Conservation (phyloP, 2,888 invertebrate species). For the Scaeva pyrastri region DNA sequence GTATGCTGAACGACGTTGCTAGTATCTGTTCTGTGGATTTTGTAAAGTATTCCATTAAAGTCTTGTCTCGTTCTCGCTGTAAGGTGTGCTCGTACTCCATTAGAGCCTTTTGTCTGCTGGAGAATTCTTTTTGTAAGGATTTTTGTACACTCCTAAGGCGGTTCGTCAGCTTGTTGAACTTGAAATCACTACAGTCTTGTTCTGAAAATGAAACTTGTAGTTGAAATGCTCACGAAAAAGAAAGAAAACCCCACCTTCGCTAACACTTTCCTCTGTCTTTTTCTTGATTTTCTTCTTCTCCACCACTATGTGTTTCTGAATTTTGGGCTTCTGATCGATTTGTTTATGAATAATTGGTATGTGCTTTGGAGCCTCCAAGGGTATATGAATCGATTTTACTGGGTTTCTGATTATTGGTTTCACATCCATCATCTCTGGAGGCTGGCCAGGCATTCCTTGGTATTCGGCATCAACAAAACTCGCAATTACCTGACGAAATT, state of each 20-base stretch:
- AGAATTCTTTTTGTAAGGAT: slow-evolving; percentile 77
- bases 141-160: slow-evolving; percentile 78
- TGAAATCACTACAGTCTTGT: slow-evolving; percentile 47
- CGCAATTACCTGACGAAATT: slow-evolving; percentile 79
- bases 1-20: slow-evolving; percentile 56
- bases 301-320: background rate
- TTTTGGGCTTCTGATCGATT: slow-evolving; percentile 52
- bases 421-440: slow-evolving; percentile 21
- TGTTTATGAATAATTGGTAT: slow-evolving; percentile 8
- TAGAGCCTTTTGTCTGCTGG: slow-evolving; percentile 77
- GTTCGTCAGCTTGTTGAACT: slow-evolving; percentile 77
- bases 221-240: background rate
- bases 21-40: slow-evolving; percentile 68
- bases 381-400: slow-evolving; percentile 26
- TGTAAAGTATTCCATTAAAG: slow-evolving; percentile 64
- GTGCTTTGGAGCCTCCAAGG: slow-evolving; percentile 23
- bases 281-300: slow-evolving; percentile 54
- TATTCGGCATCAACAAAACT: slow-evolving; percentile 80
- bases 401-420: slow-evolving; percentile 15
- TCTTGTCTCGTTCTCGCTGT: slow-evolving; percentile 66
- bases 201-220: slow-evolving; percentile 33
- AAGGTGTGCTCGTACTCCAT: slow-evolving; percentile 78
- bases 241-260: slow-evolving; percentile 8
- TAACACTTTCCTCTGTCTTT: slow-evolving; percentile 40
- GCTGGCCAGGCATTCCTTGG: slow-evolving; percentile 64